These are phyloP conservation scores for Serrognathus titanus DNA, from an alignment of 2,888 invertebrate genomes.

Conservation along the genomic window DNA sequence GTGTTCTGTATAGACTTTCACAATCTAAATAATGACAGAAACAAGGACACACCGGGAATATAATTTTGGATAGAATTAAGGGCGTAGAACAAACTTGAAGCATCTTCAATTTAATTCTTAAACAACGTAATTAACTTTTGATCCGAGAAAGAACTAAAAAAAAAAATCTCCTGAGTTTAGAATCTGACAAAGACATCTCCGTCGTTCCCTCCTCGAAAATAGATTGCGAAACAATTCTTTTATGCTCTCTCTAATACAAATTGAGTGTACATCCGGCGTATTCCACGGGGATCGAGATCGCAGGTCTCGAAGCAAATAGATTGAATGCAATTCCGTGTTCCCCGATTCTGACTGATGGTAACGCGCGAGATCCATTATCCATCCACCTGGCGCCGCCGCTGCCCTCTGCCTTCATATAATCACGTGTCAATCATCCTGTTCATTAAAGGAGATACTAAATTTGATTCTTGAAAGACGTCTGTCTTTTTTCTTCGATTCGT, in stretches of 20 bases:
- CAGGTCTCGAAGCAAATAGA: constrained; percentile 18
- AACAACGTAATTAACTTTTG: too few species aligned
- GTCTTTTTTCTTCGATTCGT: too few species aligned
- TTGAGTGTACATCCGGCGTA: constrained; percentile 11
- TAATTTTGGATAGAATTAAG: too few species aligned
- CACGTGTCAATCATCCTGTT: constrained; percentile 37
- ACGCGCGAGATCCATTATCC: constrained; percentile 43
- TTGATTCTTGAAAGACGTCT: constrained; percentile 14
- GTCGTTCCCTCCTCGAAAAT: neutral
- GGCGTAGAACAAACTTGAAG: too few species aligned
- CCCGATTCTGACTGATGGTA: constrained; percentile 38
- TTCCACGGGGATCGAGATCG: constrained; percentile 9
- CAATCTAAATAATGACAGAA: too few species aligned
- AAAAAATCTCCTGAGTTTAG: too few species aligned
- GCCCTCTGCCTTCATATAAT: constrained; percentile 30
- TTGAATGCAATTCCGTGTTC: constrained; percentile 41
- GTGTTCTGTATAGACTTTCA: too few species aligned
- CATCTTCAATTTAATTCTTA: too few species aligned
- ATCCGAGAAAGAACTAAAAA: too few species aligned
- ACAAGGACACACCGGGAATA: too few species aligned
- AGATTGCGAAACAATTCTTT: constrained; percentile 6
- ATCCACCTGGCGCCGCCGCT: constrained; percentile 27
- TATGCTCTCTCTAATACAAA: constrained; percentile 14
- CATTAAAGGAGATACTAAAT: constrained; percentile 30
- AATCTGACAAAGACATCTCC: too few species aligned